Base-by-base conservation (phyloP, 1,140 invertebrate species). In the Drosophila nigrodunni region DNA sequence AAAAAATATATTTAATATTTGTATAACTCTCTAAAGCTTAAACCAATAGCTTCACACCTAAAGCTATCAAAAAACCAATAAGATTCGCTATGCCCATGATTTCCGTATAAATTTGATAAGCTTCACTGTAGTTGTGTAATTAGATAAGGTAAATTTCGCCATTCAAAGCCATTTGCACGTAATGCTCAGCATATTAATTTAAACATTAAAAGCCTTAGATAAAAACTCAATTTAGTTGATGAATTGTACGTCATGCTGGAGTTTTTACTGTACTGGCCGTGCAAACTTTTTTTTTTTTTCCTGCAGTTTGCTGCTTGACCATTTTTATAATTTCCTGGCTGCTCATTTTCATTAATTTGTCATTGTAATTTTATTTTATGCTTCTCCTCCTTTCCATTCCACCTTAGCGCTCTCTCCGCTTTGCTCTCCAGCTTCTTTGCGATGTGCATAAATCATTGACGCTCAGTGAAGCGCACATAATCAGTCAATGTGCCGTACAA, bases 401-500 rank as follows among this genome's bases (percentile, higher is more conserved):
- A 3, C 55, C 35, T 21, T 55, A 8, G 18, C 1, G 18, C 21
- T 44, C 11, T 60, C 6, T 13, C 1, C 35, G 7, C 44, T 43
- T n/a, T 7, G 58, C 41, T 25, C 21, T 10, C 5, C 47, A 9
- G 35, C 54, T 34, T 58, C 41, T 21, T 10, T 25, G 44, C 37
- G 37, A n/a, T 70, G 43, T 67, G 73, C 64, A 80, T 85, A 85
- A 85, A 80, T 83, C 77, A 72, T 72, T 18, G 47, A 50, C 39
- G 69, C n/a, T 59, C 73, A 76, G 66, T 55, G 73, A 73, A 70
- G 60, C 81, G 81, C 47, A 69, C 72, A 77, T 80, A 83, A 83
- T 83, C 81, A 85, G 72, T 85, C 81, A 83, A 80, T 81, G 77
- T 82, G 52, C 74, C 82, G 70, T 86, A 74, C 70, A 80, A 80